A percentile compares a stretch with the other conserved stretches of the same genome.
phyloP scores from a whole-genome alignment of 2,113 vertebrate genomes.

The Herpetotheres cachinnans region DNA sequence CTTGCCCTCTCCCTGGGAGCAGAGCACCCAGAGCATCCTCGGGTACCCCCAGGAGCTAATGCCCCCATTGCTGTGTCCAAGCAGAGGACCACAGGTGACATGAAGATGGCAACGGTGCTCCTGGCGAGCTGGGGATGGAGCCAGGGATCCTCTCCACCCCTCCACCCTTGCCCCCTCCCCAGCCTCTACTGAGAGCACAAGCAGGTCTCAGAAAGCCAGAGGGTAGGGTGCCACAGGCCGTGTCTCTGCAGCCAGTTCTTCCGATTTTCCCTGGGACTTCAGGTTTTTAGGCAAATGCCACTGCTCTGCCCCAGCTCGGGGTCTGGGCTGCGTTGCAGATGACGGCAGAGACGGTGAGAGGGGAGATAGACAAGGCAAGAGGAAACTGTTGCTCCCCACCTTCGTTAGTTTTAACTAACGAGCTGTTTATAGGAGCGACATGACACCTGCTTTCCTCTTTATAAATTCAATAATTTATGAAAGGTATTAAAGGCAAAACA shows the following conservation, averaged over 20 bases:
- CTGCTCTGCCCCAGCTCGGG: background rate
- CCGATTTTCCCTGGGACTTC: background rate
- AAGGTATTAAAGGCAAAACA: conserved; percentile 67
- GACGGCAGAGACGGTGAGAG: background rate
- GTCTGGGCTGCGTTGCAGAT: background rate
- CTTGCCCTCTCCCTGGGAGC: background rate
- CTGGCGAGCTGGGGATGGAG: background rate
- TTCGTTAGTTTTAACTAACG: conserved; percentile 68
- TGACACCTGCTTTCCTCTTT: conserved; percentile 74
- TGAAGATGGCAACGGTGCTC: background rate
- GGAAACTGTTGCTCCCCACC: conserved; percentile 12
- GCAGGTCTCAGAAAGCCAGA: background rate
- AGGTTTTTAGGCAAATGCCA: background rate
- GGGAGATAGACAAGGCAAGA: background rate
- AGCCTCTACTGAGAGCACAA: background rate
- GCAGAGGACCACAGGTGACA: background rate
- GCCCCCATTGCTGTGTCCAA: background rate
- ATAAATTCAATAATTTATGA: conserved; percentile 75
- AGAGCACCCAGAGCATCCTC: background rate
- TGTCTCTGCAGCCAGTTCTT: background rate
- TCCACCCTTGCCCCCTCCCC: background rate
- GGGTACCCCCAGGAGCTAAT: background rate
- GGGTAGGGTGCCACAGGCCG: background rate
- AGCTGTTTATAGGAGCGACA: conserved; percentile 69
- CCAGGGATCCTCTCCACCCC: background rate